Evolutionary conservation across 2,113 vertebrate species (phyloP).

Genomic region (Beaufortia kweichowensis): DNA sequence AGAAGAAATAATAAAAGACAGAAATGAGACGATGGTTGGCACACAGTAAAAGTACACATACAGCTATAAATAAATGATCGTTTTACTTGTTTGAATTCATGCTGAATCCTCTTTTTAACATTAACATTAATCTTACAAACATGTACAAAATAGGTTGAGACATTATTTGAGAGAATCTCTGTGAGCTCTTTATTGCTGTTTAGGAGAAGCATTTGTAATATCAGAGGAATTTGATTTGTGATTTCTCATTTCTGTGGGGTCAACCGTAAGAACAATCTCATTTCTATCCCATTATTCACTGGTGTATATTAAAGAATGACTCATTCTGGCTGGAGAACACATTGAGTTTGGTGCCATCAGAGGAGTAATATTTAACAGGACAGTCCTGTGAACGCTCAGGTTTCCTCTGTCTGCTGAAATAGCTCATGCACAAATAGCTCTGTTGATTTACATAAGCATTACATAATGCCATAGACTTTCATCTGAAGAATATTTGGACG

Average conservation of each 20-base stretch:
- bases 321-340: slow-evolving; percentile 10
- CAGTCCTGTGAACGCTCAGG: slow-evolving; percentile 42
- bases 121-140: no score
- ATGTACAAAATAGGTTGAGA: background rate
- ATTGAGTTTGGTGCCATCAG: no score
- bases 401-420: slow-evolving; percentile 45
- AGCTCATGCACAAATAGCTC: slow-evolving; percentile 39
- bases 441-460: slow-evolving; percentile 56
- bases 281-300: slow-evolving; percentile 13
- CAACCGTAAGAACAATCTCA: slow-evolving; percentile 12
- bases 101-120: no score
- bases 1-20: no score
- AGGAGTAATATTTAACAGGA: slow-evolving; percentile 47
- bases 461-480: slow-evolving; percentile 51
- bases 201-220: background rate
- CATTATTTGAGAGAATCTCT: no score
- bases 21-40: no score
- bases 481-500: slow-evolving; percentile 48
- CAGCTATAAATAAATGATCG: no score
- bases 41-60: no score
- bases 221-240: background rate
- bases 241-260: background rate
- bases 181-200: no score
- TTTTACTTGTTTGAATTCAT: no score
- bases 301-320: slow-evolving; percentile 20